Evolutionary conservation across 2,113 vertebrate species (phyloP).

Genomic region (Rhadina sibilatrix): DNA sequence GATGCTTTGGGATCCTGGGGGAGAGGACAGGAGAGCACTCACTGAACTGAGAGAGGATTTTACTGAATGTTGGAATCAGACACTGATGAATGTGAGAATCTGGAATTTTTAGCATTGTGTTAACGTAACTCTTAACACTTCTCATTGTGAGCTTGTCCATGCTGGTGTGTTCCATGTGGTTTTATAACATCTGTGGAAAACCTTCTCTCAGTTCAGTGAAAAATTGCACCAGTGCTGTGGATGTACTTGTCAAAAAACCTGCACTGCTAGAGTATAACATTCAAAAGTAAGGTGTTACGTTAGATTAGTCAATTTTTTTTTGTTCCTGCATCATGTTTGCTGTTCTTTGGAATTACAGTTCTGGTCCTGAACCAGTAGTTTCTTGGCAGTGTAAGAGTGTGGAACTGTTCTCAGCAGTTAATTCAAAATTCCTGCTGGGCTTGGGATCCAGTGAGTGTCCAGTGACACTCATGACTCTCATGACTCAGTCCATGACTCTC

Average conservation of each 20-base stretch:
- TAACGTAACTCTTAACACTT: not conserved
- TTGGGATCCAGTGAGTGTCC: not conserved
- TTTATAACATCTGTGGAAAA: not conserved
- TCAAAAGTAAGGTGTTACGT: not conserved
- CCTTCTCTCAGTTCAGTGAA: not conserved
- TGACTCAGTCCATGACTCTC: not conserved
- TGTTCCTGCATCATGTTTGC: not conserved
- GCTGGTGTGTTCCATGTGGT: not conserved
- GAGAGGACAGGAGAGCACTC: not conserved
- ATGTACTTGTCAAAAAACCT: not conserved
- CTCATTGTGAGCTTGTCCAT: not conserved
- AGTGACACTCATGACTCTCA: too few species aligned
- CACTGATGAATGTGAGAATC: not conserved
- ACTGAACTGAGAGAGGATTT: fast-evolving
- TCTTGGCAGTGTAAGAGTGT: not conserved
- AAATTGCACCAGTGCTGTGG: not conserved
- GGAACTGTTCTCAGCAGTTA: not conserved
- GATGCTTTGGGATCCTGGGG: not conserved
- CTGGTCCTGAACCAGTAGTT: not conserved
- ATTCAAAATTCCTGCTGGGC: not conserved
- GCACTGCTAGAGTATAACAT: not conserved
- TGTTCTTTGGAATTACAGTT: not conserved
- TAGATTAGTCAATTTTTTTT: not conserved
- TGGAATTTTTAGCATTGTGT: not conserved
- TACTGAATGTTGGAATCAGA: not conserved